Evolutionary conservation across 2,113 vertebrate species (phyloP).

Genomic region (Lanius ludovicianus): DNA sequence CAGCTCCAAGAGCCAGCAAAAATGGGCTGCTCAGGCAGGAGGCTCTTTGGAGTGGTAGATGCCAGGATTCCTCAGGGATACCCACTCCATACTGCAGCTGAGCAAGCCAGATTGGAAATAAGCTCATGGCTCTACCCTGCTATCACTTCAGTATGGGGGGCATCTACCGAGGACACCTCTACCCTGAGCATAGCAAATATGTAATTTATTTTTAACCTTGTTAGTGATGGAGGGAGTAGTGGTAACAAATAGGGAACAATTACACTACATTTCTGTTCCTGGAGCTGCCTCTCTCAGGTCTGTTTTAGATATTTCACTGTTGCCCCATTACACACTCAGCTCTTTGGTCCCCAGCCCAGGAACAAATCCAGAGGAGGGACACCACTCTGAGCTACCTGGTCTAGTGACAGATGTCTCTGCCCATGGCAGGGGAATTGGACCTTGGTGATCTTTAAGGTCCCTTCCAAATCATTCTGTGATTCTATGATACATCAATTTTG

Average conservation of each 20-base stretch:
- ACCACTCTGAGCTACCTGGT: background rate
- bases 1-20: background rate
- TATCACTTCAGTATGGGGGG: background rate
- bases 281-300: background rate
- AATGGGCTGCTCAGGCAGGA: background rate
- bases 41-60: background rate
- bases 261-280: background rate
- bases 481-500: background rate
- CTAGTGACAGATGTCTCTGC: background rate
- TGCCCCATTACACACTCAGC: background rate
- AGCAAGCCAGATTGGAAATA: background rate
- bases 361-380: background rate
- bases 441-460: background rate
- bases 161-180: background rate
- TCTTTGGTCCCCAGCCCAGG: background rate
- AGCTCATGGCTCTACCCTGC: background rate
- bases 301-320: background rate
- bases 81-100: background rate
- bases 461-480: background rate
- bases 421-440: background rate
- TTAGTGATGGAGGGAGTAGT: background rate
- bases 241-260: background rate
- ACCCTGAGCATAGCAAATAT: background rate
- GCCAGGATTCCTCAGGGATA: background rate
- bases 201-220: background rate